Percentiles rank a stretch among this genome's conserved stretches.
phyloP scores from a whole-genome alignment of 1,140 invertebrate genomes.

The Hesperophylax magnus region DNA sequence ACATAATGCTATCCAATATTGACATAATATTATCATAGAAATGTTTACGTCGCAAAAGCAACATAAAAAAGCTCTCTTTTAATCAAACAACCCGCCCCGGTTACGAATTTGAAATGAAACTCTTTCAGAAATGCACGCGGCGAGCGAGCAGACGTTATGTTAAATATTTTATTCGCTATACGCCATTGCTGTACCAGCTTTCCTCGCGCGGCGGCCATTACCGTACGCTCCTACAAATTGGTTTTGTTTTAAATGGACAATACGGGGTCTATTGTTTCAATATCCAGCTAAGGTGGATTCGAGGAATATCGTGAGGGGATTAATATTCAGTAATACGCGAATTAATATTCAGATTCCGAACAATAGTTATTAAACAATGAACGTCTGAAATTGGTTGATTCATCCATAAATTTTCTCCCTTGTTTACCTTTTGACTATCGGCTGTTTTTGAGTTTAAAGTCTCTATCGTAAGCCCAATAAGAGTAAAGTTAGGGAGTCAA shows the following conservation, averaged over 20 bases:
- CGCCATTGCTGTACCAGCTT: background rate
- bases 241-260: background rate
- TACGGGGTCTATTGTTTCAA: background rate
- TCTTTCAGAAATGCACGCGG: slow-evolving; percentile 14
- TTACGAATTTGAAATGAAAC: background rate
- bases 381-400: too few relatives aligned
- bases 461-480: too few relatives aligned
- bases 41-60: too few relatives aligned
- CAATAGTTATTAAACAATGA: too few relatives aligned
- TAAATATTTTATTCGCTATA: slow-evolving; percentile 2
- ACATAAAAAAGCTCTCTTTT: background rate
- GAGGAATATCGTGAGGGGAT: background rate
- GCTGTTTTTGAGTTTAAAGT: too few relatives aligned
- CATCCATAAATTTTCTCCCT: too few relatives aligned
- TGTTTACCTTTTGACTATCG: too few relatives aligned
- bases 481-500: too few relatives aligned
- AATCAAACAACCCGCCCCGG: background rate
- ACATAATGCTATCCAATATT: too few relatives aligned
- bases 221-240: slow-evolving; percentile 11
- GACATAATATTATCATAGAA: too few relatives aligned
- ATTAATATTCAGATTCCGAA: background rate
- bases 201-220: background rate
- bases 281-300: background rate
- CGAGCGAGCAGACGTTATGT: background rate
- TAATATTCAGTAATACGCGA: background rate